Evolutionary conservation across 2,888 invertebrate species (phyloP).

Genomic region (Tridacna crocea): DNA sequence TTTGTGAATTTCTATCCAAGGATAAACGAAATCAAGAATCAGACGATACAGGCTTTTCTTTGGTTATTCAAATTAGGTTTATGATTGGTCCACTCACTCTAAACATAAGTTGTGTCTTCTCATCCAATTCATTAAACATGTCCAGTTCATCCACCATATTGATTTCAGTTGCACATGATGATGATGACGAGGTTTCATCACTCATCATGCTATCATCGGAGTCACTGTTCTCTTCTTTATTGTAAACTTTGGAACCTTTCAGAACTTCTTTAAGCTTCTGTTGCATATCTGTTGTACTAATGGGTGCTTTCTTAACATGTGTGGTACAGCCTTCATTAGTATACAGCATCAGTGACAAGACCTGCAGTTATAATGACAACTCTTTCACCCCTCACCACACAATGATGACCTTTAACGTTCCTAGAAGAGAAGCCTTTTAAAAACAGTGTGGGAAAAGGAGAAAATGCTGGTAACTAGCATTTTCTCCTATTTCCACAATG

Average conservation of each 20-base stretch:
- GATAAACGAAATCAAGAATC: no score
- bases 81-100: slow-evolving; percentile 52
- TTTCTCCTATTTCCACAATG: no score
- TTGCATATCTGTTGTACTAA: slow-evolving; percentile 36
- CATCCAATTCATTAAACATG: slow-evolving; percentile 73
- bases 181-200: slow-evolving; percentile 49
- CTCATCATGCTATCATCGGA: slow-evolving; percentile 57
- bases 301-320: slow-evolving; percentile 52
- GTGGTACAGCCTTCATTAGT: slow-evolving; percentile 73
- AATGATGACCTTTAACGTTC: no score
- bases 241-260: slow-evolving; percentile 41
- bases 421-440: no score
- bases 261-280: slow-evolving; percentile 52
- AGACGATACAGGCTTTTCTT: no score
- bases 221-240: slow-evolving; percentile 32
- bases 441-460: no score
- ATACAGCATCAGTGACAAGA: slow-evolving; percentile 82
- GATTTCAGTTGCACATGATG: slow-evolving; percentile 48
- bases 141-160: slow-evolving; percentile 60
- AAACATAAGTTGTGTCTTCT: slow-evolving; percentile 76
- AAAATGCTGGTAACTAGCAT: no score
- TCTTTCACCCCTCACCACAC: not conserved
- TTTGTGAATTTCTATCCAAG: no score
- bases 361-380: slow-evolving; percentile 60
- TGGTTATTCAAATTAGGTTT: no score